Evolutionary conservation across 2,797 vertebrate species (phyloP).

Genomic region (Diplodus puntazzo): DNA sequence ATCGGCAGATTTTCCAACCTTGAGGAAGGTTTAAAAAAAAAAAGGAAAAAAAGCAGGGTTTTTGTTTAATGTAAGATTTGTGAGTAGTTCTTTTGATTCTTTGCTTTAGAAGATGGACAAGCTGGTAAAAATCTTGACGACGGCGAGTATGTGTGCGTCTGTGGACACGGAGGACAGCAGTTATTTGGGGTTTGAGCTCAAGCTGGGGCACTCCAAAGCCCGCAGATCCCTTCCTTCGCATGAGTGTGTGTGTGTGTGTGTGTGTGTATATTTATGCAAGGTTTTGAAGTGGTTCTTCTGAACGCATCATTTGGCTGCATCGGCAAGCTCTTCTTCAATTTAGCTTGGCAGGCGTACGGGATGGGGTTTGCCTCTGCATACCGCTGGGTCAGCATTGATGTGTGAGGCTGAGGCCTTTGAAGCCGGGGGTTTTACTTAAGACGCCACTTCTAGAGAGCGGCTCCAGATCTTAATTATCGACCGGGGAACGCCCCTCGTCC

Average conservation of each 20-base stretch:
- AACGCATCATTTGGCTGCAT: slow-evolving; percentile 84
- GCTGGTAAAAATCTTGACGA: slow-evolving; percentile 22
- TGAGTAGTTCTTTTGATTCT: slow-evolving; percentile 4
- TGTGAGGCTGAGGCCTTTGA: slow-evolving; percentile 74
- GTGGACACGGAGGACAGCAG: slow-evolving; percentile 55
- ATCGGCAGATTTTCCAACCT: slow-evolving; percentile 52
- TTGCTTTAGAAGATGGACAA: slow-evolving; percentile 18
- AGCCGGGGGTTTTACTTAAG: slow-evolving; percentile 69
- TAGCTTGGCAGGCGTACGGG: slow-evolving; percentile 77
- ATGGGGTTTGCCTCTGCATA: slow-evolving; percentile 72
- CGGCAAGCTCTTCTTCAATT: slow-evolving; percentile 82
- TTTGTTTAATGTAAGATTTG: slow-evolving; percentile 19
- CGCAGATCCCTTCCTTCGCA: slow-evolving; percentile 44
- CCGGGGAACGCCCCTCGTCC: not conserved
- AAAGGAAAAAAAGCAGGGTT: slow-evolving; percentile 6
- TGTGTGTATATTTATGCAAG: slow-evolving; percentile 79
- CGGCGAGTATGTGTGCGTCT: slow-evolving; percentile 23
- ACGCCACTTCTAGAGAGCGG: slow-evolving; percentile 39
- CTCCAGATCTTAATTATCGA: slow-evolving; percentile 31
- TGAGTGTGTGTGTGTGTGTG: slow-evolving; percentile 20
- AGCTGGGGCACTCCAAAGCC: slow-evolving; percentile 67
- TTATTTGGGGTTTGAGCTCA: slow-evolving; percentile 69
- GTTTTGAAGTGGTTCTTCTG: slow-evolving; percentile 84
- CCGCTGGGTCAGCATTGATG: slow-evolving; percentile 76
- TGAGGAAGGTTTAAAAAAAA: slow-evolving; percentile 20